Evolutionary conservation across 2,113 vertebrate genomes (phyloP), one percentile per base, ranked within the genome.

Genomic region (Macrotus californicus): DNA sequence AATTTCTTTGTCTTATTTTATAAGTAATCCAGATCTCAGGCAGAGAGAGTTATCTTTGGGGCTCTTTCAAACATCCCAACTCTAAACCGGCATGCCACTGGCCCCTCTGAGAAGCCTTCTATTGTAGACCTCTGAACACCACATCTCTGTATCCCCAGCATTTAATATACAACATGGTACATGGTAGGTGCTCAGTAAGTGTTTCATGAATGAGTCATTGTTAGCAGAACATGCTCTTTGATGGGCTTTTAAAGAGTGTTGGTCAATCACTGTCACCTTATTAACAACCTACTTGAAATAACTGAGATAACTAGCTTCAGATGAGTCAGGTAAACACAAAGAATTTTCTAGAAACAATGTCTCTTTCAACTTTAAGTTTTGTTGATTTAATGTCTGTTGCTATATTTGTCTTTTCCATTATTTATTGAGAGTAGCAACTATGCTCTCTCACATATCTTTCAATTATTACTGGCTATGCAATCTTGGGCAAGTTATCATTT

Each of bases 281-380:
- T 87, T 83, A 96, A 21, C 54, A 93, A 87, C 31, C 67, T 89
- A 46, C 73, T 88, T 82, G 77, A 90, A 96, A 81, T 84, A 85
- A 88, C 56, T 43, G 73, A 82, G 88, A 54, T 56, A 85, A 67
- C 26, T 18, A 77, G 64, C n/a, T 73, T 94, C 69, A 83, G 41
- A 79, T 93, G 69, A 95, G 12, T 91, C 46, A 52, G 56, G 29
- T 18, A 91, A 94, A 93, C 31, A 81, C 61, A 93, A 91, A 89
- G 26, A 89, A 83, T 95, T 83, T 94, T 56, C 94, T 83, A 81
- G 76, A 94, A 95, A 92, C 21, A 76, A 82, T 64, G 59, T 86
- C 31, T 85, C 54, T 43, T 59, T 66, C 11, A 93, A 81, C n/a
- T 95, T 94, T 59, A 76, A 94, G 82, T 10, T 93, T 84, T 72